Conservation (phyloP, 2,888 invertebrate genomes). For the Aproaerema taeniolella region DNA sequence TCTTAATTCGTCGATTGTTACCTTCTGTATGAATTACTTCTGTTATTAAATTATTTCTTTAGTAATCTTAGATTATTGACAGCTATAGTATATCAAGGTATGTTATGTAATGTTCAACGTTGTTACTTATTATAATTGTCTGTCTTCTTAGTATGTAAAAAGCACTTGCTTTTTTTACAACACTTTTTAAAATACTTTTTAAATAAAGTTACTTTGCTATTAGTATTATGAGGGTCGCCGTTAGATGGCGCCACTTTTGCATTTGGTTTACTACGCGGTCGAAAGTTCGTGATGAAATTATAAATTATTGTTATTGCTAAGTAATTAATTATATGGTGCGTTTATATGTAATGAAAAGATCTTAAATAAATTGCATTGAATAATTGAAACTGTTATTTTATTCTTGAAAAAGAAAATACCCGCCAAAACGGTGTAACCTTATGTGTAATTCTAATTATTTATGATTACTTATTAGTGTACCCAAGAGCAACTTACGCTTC, state of each 20-base stretch:
- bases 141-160: conserved; percentile 13
- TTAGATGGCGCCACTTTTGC: conserved; percentile 23
- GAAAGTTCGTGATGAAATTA: conserved; percentile 34
- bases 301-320: conserved; percentile 62
- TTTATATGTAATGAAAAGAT: conserved; percentile 67
- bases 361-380: conserved; percentile 68
- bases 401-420: background rate
- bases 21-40: background rate
- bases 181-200: conserved; percentile 1
- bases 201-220: conserved; percentile 18
- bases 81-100: conserved; percentile 8
- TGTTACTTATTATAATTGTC: too few relatives aligned
- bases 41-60: background rate
- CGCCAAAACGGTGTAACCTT: too few relatives aligned
- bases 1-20: conserved; percentile 7
- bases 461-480: too few relatives aligned
- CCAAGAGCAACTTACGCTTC: too few relatives aligned
- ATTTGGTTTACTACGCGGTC: conserved; percentile 24
- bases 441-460: too few relatives aligned
- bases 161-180: conserved; percentile 24
- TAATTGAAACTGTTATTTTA: conserved; percentile 23
- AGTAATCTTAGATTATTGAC: background rate
- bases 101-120: conserved; percentile 23
- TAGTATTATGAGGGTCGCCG: conserved; percentile 5
- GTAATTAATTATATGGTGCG: conserved; percentile 74